phyloP scores from a whole-genome alignment of 1,140 invertebrate genomes.

The Agrilus planipennis region DNA sequence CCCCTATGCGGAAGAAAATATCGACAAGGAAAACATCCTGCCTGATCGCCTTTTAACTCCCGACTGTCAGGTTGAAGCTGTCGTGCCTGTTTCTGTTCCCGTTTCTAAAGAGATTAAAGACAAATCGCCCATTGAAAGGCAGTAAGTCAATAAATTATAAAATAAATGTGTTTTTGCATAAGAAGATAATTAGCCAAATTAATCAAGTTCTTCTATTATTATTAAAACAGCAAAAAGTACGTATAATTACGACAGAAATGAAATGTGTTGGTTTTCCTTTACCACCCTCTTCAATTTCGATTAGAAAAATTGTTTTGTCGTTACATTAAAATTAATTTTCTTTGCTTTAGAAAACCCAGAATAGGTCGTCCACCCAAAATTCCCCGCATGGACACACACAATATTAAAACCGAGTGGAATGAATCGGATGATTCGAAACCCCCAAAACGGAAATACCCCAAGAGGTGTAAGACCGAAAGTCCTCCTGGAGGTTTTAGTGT shows the following conservation, averaged over 20 bases:
- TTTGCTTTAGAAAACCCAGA: slow-evolving; percentile 13
- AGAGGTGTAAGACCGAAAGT: background rate
- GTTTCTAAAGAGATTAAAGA: slow-evolving; percentile 32
- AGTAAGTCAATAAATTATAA: too few relatives aligned
- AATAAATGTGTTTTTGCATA: too few relatives aligned
- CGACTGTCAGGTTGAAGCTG: slow-evolving; percentile 24
- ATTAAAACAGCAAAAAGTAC: too few relatives aligned
- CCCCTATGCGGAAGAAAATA: slow-evolving; percentile 66
- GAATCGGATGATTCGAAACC: slow-evolving; percentile 2
- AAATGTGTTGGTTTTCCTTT: too few relatives aligned
- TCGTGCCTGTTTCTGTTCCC: slow-evolving; percentile 30
- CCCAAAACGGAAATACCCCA: slow-evolving; percentile 2
- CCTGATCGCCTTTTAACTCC: slow-evolving; percentile 41
- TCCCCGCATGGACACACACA: slow-evolving; percentile 8
- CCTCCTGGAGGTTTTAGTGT: too few relatives aligned
- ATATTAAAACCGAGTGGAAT: slow-evolving; percentile 6
- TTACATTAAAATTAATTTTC: too few relatives aligned
- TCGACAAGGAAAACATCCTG: slow-evolving; percentile 39
- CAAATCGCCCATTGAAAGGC: too few relatives aligned
- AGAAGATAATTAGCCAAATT: too few relatives aligned
- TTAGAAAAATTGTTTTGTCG: too few relatives aligned
- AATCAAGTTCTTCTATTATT: too few relatives aligned
- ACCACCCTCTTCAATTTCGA: too few relatives aligned
- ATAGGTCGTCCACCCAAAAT: slow-evolving; percentile 24
- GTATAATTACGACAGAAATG: too few relatives aligned